Percentiles rank a stretch among this genome's conserved stretches.
Evolutionary conservation across 2,113 vertebrate species (phyloP).

Genomic region (Vulpes ferrilata): DNA sequence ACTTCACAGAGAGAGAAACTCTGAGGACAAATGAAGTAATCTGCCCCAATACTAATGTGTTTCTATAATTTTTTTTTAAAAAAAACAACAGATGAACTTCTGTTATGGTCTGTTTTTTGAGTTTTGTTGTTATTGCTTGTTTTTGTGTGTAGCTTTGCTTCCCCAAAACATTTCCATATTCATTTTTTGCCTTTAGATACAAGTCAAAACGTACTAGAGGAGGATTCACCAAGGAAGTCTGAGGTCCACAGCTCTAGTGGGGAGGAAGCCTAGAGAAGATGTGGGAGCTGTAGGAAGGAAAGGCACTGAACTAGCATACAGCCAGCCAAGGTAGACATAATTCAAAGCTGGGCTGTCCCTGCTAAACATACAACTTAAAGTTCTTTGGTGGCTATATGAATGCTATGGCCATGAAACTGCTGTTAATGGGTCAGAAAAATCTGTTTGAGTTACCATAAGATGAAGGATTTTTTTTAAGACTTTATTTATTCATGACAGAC

Average conservation of each 20-base stretch:
- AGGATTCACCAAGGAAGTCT: neutral
- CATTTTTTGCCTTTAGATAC: neutral
- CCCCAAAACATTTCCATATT: neutral
- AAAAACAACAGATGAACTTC: neutral
- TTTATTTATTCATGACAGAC: too few species aligned
- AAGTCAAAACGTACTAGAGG: neutral
- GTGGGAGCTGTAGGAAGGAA: neutral
- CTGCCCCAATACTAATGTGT: neutral
- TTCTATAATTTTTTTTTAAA: neutral
- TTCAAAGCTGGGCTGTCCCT: neutral
- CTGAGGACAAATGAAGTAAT: neutral
- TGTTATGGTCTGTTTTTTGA: neutral
- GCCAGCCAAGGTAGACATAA: neutral
- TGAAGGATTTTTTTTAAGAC: neutral
- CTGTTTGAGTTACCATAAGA: neutral
- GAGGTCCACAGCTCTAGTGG: neutral
- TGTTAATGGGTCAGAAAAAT: constrained; percentile 16
- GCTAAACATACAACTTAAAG: neutral
- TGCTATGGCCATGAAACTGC: neutral
- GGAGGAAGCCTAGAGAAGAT: neutral
- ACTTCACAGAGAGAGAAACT: neutral
- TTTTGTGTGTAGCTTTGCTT: neutral
- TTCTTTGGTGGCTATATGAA: neutral
- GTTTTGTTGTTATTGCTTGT: neutral
- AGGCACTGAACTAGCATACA: neutral